A percentile compares a stretch with the other conserved stretches of the same genome.
phyloP scores from a whole-genome alignment of 2,888 invertebrate genomes.

The Volucella inanis region DNA sequence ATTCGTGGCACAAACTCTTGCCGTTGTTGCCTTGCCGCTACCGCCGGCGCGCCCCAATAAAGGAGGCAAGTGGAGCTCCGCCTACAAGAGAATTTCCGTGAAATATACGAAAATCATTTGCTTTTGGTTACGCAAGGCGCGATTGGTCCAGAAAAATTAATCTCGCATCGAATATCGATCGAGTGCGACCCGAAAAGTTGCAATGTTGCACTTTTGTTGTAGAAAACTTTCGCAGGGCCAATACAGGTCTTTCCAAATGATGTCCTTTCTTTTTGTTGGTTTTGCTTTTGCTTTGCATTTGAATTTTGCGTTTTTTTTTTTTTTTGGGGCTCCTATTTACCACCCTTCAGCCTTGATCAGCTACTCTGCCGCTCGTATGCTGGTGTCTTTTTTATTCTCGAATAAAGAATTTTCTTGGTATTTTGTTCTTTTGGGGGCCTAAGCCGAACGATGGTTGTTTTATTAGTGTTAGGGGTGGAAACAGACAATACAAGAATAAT shows the following conservation, averaged over 20 bases:
- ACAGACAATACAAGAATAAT: no score
- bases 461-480: no score
- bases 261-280: constrained; percentile 26
- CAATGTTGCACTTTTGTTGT: constrained; percentile 70
- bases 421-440: no score
- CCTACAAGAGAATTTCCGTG: constrained; percentile 69
- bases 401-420: no score
- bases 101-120: constrained; percentile 76
- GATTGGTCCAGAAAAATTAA: constrained; percentile 77
- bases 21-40: no score
- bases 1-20: not conserved
- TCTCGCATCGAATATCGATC: constrained; percentile 75
- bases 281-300: not conserved
- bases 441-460: no score
- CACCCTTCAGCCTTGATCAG: no score
- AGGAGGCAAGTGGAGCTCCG: constrained; percentile 66
- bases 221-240: constrained; percentile 47
- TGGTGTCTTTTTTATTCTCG: no score
- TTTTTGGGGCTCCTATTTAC: no score
- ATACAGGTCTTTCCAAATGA: constrained; percentile 27
- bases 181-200: constrained; percentile 71
- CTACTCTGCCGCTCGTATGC: no score
- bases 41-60: constrained; percentile 14
- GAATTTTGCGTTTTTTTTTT: no score
- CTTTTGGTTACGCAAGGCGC: constrained; percentile 76